phyloP scores from a whole-genome alignment of 2,888 invertebrate genomes.

The Rutpela maculata region DNA sequence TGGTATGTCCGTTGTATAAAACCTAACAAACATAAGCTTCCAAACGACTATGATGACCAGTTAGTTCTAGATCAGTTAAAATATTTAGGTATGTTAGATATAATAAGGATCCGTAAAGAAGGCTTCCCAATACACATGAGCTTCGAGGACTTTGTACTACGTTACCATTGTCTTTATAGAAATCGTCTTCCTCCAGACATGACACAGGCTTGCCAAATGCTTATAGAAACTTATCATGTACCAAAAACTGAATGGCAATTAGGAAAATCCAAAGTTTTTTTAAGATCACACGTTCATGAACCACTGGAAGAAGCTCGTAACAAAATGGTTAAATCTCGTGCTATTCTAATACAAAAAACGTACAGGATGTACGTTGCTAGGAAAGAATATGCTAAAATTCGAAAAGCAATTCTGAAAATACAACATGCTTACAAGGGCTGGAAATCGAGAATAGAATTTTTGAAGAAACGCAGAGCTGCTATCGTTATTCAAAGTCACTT shows the following conservation, averaged over 20 bases:
- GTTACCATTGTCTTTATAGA: conserved; percentile 84
- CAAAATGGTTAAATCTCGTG: conserved; percentile 81
- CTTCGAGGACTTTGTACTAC: conserved; percentile 83
- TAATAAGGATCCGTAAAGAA: conserved; percentile 92
- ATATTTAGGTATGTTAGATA: conserved; percentile 95
- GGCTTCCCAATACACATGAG: conserved; percentile 92
- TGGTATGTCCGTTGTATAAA: conserved; percentile 97
- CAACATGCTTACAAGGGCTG: conserved; percentile 92
- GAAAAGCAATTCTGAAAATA: conserved; percentile 82
- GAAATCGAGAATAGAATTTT: conserved; percentile 88
- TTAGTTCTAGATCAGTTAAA: conserved; percentile 91
- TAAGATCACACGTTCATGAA: conserved; percentile 87
- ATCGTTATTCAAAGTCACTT: conserved; percentile 91
- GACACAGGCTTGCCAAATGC: conserved; percentile 72
- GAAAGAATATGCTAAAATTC: conserved; percentile 81
- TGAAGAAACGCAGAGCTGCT: conserved; percentile 87
- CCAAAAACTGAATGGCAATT: conserved; percentile 90
- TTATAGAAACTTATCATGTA: conserved; percentile 81
- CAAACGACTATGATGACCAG: conserved; percentile 86
- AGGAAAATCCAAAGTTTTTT: conserved; percentile 90
- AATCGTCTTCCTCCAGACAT: conserved; percentile 74
- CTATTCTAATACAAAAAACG: conserved; percentile 84
- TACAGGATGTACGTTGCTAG: conserved; percentile 82
- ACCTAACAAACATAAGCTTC: conserved; percentile 89
- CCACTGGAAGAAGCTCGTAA: conserved; percentile 89